Evolutionary conservation across 2,797 vertebrate genomes (phyloP).

Genomic region (Zalophus californianus): DNA sequence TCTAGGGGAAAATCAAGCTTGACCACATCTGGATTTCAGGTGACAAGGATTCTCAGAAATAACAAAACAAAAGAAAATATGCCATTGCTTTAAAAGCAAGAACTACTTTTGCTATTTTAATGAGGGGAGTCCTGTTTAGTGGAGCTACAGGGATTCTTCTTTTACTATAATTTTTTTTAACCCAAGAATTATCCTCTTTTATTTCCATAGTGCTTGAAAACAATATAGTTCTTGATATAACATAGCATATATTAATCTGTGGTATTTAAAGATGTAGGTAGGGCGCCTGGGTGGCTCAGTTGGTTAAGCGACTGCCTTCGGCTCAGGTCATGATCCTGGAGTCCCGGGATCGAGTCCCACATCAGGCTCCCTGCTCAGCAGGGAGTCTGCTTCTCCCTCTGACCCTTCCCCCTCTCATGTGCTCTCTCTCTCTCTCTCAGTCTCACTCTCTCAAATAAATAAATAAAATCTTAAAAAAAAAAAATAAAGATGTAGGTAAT

Average conservation of each 20-base stretch:
- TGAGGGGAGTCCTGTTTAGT: not conserved
- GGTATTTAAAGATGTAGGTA: not conserved
- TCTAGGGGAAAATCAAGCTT: not conserved
- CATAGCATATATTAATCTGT: not conserved
- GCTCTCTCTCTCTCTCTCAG: too few relatives aligned
- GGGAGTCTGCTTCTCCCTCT: too few relatives aligned
- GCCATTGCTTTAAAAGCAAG: not conserved
- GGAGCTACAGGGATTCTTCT: not conserved
- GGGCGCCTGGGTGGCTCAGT: too few relatives aligned
- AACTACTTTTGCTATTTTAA: not conserved
- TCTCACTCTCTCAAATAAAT: too few relatives aligned
- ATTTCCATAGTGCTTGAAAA: slow-evolving; percentile 37
- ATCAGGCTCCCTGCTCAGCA: too few relatives aligned
- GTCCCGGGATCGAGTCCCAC: too few relatives aligned
- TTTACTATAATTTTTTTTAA: not conserved
- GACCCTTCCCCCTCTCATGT: too few relatives aligned
- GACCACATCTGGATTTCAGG: slow-evolving; percentile 4
- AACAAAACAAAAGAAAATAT: not conserved
- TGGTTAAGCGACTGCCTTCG: too few relatives aligned
- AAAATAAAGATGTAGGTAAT: not conserved
- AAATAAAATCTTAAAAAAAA: too few relatives aligned
- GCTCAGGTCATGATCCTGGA: too few relatives aligned
- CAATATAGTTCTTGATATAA: not conserved
- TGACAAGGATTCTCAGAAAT: not conserved
- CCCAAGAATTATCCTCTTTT: not conserved